phyloP scores from a whole-genome alignment of 2,888 invertebrate genomes.

The Carterocephalus palaemon region DNA sequence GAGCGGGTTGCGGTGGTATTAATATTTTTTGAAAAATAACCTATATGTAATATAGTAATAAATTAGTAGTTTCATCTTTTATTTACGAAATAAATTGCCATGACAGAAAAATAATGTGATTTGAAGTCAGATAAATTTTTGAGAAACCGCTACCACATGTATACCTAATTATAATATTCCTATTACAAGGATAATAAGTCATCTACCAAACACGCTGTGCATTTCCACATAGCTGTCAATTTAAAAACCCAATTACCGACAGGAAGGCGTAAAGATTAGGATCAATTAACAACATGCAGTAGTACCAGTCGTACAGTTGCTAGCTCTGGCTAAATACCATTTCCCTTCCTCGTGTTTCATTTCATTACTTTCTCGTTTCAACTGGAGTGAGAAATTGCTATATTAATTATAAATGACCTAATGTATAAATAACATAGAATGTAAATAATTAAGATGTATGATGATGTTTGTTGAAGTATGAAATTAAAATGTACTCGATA shows the following conservation, averaged over 20 bases:
- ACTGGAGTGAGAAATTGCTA: background rate
- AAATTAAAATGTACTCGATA: no score
- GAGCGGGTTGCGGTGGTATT: no score
- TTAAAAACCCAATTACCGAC: conserved; percentile 16
- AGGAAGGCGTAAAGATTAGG: conserved; percentile 22
- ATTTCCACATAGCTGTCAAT: conserved; percentile 19
- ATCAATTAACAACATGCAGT: conserved; percentile 22
- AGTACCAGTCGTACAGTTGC: conserved; percentile 9
- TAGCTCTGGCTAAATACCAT: conserved; percentile 10
- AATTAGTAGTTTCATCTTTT: no score
- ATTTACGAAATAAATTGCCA: no score
- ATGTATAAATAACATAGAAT: no score
- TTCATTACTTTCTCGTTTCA: conserved; percentile 13
- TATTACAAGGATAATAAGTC: conserved; percentile 3
- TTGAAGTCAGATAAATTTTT: no score
- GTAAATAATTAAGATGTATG: no score
- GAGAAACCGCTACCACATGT: no score
- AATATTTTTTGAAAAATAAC: no score
- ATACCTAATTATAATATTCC: background rate
- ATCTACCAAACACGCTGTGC: conserved; percentile 1
- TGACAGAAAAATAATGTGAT: no score
- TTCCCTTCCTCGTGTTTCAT: conserved; percentile 3
- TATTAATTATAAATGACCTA: background rate
- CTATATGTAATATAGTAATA: no score
- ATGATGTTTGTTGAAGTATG: no score